Evolutionary conservation across 92 coral and sea anemone species (phyloP).

Genomic region (Diadumene lineata): DNA sequence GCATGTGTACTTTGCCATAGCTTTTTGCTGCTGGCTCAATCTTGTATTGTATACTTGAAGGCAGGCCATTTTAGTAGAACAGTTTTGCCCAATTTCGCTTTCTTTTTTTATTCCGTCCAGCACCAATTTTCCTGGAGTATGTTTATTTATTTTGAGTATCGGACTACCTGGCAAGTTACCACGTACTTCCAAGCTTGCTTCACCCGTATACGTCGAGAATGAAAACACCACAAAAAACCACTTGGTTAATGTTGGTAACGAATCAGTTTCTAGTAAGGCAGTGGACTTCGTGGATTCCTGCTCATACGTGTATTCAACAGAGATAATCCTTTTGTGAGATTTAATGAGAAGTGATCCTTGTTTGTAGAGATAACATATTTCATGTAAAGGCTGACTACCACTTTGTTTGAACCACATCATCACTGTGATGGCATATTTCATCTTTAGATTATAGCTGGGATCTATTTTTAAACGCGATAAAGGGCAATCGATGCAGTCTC

Average conservation of each 20-base stretch:
- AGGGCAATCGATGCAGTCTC: not conserved
- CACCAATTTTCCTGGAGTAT: not conserved
- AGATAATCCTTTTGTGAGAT: not conserved
- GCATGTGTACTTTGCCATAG: slow-evolving; percentile 17
- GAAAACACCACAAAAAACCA: not conserved
- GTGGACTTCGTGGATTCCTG: too few relatives aligned
- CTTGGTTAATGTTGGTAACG: too few relatives aligned
- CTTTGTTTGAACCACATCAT: not conserved
- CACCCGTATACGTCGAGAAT: not conserved
- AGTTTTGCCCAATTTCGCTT: not conserved
- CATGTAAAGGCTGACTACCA: not conserved
- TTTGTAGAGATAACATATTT: not conserved
- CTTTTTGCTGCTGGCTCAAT: slow-evolving; percentile 12
- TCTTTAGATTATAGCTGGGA: not conserved
- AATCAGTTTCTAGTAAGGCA: too few relatives aligned
- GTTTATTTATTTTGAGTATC: not conserved
- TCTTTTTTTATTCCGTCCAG: not conserved
- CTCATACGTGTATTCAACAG: not conserved
- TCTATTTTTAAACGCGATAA: not conserved
- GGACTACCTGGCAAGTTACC: not conserved
- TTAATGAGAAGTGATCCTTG: not conserved
- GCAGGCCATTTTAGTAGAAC: slow-evolving; percentile 14
- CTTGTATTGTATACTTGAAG: slow-evolving; percentile 23
- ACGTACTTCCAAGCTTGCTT: not conserved
- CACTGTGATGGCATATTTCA: not conserved